Conservation (phyloP, 2,797 vertebrate genomes). For the Pseudomugil tenellus region DNA sequence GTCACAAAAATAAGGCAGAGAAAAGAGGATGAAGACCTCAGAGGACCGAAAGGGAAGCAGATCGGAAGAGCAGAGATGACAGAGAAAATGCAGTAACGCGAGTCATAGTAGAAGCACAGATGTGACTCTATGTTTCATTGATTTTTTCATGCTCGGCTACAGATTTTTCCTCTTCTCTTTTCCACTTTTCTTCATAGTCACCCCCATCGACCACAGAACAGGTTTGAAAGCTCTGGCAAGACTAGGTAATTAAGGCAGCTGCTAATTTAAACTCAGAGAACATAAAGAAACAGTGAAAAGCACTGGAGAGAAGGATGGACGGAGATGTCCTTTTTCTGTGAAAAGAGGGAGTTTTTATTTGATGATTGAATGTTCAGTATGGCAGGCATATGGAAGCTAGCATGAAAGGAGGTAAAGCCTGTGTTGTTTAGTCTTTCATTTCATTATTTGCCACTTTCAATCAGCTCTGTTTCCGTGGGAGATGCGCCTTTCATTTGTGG, state of each 20-base stretch:
- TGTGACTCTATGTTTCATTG: conserved; percentile 59
- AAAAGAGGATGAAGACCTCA: conserved; percentile 36
- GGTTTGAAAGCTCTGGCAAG: conserved; percentile 73
- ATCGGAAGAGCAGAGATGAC: conserved; percentile 45
- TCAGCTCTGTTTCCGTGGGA: conserved; percentile 73
- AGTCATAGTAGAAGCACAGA: conserved; percentile 69
- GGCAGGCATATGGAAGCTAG: conserved; percentile 48
- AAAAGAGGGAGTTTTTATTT: conserved; percentile 54
- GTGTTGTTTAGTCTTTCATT: conserved; percentile 70
- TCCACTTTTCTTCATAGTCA: conserved; percentile 46
- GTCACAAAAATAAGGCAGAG: conserved; percentile 45
- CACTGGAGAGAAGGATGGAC: conserved; percentile 28
- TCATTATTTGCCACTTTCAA: conserved; percentile 74
- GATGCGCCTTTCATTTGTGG: conserved; percentile 73
- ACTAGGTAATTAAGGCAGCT: conserved; percentile 74
- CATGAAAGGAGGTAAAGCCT: conserved; percentile 58
- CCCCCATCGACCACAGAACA: conserved; percentile 66
- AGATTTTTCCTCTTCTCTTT: conserved; percentile 26
- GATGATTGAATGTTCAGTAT: conserved; percentile 56
- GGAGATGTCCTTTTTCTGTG: conserved; percentile 32
- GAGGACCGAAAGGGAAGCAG: conserved; percentile 27
- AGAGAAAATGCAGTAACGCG: conserved; percentile 42
- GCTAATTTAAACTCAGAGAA: conserved; percentile 70
- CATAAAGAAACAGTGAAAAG: conserved; percentile 40
- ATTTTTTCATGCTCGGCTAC: conserved; percentile 31